Base-by-base conservation (phyloP, 2,888 invertebrate genomes). In the Eupithecia tripunctaria region DNA sequence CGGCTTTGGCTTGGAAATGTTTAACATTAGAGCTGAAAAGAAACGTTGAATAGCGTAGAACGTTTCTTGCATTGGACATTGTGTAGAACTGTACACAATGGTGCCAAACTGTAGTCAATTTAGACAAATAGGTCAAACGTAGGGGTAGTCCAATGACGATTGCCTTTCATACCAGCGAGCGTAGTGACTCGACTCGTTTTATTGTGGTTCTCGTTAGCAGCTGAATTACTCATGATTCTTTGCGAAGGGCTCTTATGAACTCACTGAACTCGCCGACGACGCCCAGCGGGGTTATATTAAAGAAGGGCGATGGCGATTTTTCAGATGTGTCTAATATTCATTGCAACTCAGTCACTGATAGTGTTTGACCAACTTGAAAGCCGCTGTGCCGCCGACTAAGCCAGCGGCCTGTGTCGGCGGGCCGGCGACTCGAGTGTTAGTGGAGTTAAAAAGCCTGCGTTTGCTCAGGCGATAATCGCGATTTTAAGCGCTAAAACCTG, bases 391-490 rank as follows among this genome's bases (percentile, higher is more conserved):
- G n/a, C 43, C 18, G n/a, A 14, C 41, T 41, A 41, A 15, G 47
- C 6, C 51, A n/a, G 0, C 25, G 14, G 25, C 25, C 56, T 56
- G 25, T 56, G 12, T 12, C 21, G 51, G 10, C 8, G 8, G 8
- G 3, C 21, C 21, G 21, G 51, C 21, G 21, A 51, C 21, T 51
- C 4, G 8, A 25, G 25, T 25, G 56, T 56, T 25, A 56, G 14
- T 14, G 14, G 25, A 5, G 56, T 25, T 12, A 56, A 51, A 56
- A 21, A 25, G 59, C 66, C 60, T 65, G 78, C 79, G 83, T 85
- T 85, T 83, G 84, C 81, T 76, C 81, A 79, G 76, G 82, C 79
- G 85, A 86, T 86, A 80, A 87, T 85, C 82, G 79, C 85, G 82
- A 84, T 84, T 83, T 82, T 79, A 78, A 80, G 79, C 84, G 80